phyloP scores from a whole-genome alignment of 2,113 vertebrate genomes.

The Regulus satrapa region DNA sequence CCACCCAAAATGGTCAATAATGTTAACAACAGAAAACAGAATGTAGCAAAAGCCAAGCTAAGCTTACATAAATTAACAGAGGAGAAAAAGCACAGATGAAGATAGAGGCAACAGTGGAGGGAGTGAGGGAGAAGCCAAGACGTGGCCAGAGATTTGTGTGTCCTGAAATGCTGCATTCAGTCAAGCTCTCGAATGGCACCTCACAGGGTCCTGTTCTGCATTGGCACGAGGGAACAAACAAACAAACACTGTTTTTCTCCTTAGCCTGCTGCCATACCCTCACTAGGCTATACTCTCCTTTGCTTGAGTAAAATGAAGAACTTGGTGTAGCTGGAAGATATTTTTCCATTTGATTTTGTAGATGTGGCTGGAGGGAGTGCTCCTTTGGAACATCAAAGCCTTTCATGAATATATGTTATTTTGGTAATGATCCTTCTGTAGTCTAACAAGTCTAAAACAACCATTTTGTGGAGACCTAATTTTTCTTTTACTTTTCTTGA shows the following conservation, averaged over 20 bases:
- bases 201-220: not conserved
- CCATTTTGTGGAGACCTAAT: not conserved
- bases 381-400: slow-evolving; percentile 11
- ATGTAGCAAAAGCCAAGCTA: not conserved
- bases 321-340: not conserved
- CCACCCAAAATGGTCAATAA: slow-evolving; percentile 24
- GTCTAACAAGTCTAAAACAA: not conserved
- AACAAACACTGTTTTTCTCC: not conserved
- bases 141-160: not conserved
- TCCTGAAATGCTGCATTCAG: not conserved
- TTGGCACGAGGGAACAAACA: not conserved
- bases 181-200: rapidly evolving
- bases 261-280: not conserved
- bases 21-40: not conserved
- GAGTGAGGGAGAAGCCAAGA: not conserved
- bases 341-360: not conserved
- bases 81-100: not conserved
- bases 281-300: not conserved
- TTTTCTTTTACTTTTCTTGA: not conserved
- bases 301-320: not conserved
- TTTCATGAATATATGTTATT: not conserved
- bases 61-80: not conserved
- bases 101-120: rapidly evolving
- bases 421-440: not conserved
- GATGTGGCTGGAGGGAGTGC: not conserved